A percentile compares a stretch with the other conserved stretches of the same genome.
These are phyloP conservation scores for Amphiduros pacificus DNA, from an alignment of 2,888 invertebrate genomes.

Conservation along the genomic window DNA sequence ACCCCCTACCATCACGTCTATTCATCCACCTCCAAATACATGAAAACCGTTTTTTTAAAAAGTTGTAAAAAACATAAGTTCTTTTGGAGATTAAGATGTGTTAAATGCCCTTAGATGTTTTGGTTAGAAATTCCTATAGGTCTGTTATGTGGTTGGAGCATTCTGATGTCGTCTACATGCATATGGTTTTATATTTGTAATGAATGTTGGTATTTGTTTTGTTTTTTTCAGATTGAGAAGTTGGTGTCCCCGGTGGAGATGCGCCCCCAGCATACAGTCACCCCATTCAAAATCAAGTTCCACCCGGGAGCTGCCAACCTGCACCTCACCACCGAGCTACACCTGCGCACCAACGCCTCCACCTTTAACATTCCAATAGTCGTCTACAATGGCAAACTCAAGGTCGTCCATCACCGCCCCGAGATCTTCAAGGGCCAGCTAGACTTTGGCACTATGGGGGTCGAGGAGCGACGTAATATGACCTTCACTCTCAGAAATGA, in stretches of 20 bases:
- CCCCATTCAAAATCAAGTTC: slow-evolving; percentile 61
- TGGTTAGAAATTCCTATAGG: no score
- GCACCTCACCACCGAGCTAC: slow-evolving; percentile 68
- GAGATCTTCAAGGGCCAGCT: slow-evolving; percentile 57
- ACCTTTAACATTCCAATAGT: slow-evolving; percentile 71
- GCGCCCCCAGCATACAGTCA: slow-evolving; percentile 66
- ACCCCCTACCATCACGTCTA: not conserved
- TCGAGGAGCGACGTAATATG: slow-evolving; percentile 69
- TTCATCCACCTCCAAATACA: not conserved
- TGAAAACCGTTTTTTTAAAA: not conserved
- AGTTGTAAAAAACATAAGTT: not conserved
- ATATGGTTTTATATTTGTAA: no score
- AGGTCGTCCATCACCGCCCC: slow-evolving; percentile 60
- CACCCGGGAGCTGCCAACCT: slow-evolving; percentile 65
- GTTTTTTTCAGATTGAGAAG: slow-evolving; percentile 60
- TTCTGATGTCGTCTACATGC: no score
- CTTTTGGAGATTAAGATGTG: not conserved
- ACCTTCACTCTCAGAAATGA: slow-evolving; percentile 74
- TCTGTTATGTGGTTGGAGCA: no score
- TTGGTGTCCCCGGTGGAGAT: slow-evolving; percentile 67
- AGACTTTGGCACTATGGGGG: slow-evolving; percentile 64
- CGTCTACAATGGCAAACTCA: slow-evolving; percentile 74
- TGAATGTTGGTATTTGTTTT: no score
- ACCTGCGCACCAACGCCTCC: slow-evolving; percentile 76
- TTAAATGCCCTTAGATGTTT: no score